A percentile compares a stretch with the other conserved stretches of the same genome.
phyloP scores from a whole-genome alignment of 2,797 vertebrate genomes.

The Pogoniulus pusillus region DNA sequence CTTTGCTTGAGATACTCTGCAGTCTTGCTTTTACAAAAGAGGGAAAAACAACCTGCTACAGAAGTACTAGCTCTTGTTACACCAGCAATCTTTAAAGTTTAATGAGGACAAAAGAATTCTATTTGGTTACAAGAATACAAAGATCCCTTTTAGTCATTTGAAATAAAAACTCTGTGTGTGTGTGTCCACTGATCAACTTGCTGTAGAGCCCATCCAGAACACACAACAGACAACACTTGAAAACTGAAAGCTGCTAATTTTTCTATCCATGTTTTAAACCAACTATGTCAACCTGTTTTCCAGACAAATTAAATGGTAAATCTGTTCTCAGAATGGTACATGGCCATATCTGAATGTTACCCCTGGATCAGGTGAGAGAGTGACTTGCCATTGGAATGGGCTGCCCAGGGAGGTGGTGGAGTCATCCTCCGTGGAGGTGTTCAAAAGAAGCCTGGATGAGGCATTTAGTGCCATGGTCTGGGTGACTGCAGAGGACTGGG shows the following conservation, averaged over 20 bases:
- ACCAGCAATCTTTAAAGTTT: conserved; percentile 7
- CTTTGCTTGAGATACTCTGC: neutral
- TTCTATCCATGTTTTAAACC: neutral
- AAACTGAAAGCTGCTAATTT: neutral
- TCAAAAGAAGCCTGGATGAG: too few relatives aligned
- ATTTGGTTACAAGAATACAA: conserved; percentile 45
- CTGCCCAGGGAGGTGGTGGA: too few relatives aligned
- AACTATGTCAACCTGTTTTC: neutral
- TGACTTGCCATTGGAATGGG: too few relatives aligned
- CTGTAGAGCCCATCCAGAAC: neutral
- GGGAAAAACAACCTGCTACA: neutral
- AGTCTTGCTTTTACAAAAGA: neutral
- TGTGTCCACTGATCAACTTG: neutral
- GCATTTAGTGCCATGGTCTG: too few relatives aligned
- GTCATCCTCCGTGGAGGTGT: too few relatives aligned
- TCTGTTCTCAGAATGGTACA: neutral
- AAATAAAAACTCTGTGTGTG: neutral
- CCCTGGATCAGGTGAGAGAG: too few relatives aligned
- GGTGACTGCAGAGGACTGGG: too few relatives aligned
- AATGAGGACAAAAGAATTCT: conserved; percentile 61
- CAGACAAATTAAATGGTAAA: neutral
- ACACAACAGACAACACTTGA: neutral
- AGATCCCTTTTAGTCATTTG: neutral
- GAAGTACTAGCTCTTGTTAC: conserved; percentile 18
- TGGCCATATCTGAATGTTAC: neutral